Conservation (phyloP, 2,797 vertebrate species). For the Limnodromus scolopaceus region DNA sequence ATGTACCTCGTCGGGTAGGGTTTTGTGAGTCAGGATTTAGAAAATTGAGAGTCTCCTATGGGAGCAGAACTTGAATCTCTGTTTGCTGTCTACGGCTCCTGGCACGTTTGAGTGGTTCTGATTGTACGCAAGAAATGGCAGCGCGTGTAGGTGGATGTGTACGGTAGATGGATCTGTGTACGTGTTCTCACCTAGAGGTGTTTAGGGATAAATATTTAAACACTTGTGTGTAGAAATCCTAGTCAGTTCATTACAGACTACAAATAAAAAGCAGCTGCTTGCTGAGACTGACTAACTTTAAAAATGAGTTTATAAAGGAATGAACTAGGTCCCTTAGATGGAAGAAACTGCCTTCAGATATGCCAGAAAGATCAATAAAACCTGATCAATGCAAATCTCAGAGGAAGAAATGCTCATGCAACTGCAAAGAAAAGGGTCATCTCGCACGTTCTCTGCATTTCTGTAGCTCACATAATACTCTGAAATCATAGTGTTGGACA, state of each 20-base stretch:
- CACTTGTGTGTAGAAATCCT: not conserved
- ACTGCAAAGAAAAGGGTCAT: not conserved
- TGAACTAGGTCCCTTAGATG: not conserved
- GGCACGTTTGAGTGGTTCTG: not conserved
- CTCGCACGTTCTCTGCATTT: not conserved
- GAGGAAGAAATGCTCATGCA: not conserved
- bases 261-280: conserved; percentile 25
- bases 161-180: not conserved
- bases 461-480: not conserved
- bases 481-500: not conserved
- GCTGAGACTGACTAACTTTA: not conserved
- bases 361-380: not conserved
- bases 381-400: conserved; percentile 16
- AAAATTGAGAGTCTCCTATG: not conserved
- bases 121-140: not conserved
- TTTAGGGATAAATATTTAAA: conserved; percentile 38
- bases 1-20: not conserved
- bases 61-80: not conserved
- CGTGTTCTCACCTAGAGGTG: not conserved
- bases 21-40: not conserved
- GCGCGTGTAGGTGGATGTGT: not conserved
- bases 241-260: not conserved
- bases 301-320: conserved; percentile 11
- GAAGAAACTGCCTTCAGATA: conserved; percentile 8
- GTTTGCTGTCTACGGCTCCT: not conserved